Base-by-base conservation (phyloP, 2,797 vertebrate species). In the Liasis olivaceus region DNA sequence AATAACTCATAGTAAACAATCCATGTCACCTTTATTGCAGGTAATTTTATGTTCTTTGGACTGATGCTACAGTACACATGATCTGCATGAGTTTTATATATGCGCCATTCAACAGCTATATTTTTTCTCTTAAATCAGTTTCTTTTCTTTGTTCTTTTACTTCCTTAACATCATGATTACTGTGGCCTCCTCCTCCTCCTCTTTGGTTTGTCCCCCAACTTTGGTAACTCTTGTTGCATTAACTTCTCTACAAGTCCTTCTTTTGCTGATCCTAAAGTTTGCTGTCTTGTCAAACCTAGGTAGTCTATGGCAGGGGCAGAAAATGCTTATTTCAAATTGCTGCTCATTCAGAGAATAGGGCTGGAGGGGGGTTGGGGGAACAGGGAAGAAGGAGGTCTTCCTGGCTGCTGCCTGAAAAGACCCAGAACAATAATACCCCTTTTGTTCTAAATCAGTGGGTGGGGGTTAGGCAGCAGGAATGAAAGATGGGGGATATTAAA, bases 381-480 rank as follows among this genome's bases (percentile, higher is more conserved):
- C 20, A 77, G 72, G 72, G 8, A 47, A 81, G 72, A 47, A 81
- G 72, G 97, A 96, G 97, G 97, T 96, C 96, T 97, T 97, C 96
- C 96, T 96, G 97, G 96, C 97, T 96, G 97, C 97, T 97, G 97
- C 97, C 97, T 98, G 97, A 97, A 98, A 98, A 97, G 97, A 97
- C 97, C 97, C 97, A 81, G 96, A 96, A 97, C 97, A 97, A 98
- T 98, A 98, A 98, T 97, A 97, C 97, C 96, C 96, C 96, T 97
- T 98, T 98, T 98, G 98, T 98, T 98, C 98, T 97, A 97, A 96
- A 95, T 96, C 97, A 96, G 97, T 97, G 97, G 97, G 97, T 97
- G 98, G 97, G 97, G 97, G 98, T 95, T 97, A 96, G 95, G 97
- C 97, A 95, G 97, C 96, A 96, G 96, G 96, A 97, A 96, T 97